phyloP scores from a whole-genome alignment of 2,888 invertebrate species.

The Torymus auratus region DNA sequence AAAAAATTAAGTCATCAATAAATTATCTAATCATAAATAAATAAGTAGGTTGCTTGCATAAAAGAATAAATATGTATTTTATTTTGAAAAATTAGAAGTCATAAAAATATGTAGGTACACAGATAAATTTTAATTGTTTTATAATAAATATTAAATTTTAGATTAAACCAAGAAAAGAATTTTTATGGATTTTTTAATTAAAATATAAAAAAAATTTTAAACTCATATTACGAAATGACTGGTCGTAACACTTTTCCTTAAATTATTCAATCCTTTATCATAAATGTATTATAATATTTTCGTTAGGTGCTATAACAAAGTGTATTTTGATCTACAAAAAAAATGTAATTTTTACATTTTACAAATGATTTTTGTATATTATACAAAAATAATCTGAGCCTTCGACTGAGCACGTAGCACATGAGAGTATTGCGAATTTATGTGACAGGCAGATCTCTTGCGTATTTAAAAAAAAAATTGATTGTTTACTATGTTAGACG shows the following conservation, averaged over 20 bases:
- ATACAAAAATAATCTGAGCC: conserved; percentile 22
- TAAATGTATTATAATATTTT: no score
- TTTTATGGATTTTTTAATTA: no score
- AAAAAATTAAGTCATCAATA: no score
- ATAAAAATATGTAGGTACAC: no score
- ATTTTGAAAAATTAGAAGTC: no score
- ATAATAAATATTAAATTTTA: no score
- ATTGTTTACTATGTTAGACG: conserved; percentile 53
- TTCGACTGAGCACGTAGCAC: conserved; percentile 22
- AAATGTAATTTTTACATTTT: conserved; percentile 20
- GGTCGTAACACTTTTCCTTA: neutral
- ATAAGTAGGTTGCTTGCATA: no score
- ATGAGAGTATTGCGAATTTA: conserved; percentile 41
- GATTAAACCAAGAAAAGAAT: no score
- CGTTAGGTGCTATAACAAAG: neutral
- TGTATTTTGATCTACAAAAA: conserved; percentile 15
- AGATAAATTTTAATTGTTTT: no score
- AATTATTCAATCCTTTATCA: neutral
- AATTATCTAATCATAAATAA: no score
- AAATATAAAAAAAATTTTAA: no score
- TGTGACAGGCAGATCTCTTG: conserved; percentile 49
- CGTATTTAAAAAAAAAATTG: conserved; percentile 55
- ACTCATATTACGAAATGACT: neutral
- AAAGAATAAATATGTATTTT: no score
- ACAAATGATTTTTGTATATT: conserved; percentile 41